Percentiles rank a stretch among this genome's conserved stretches.
phyloP scores from a whole-genome alignment of 2,888 invertebrate species.

The Pandemis heparana region DNA sequence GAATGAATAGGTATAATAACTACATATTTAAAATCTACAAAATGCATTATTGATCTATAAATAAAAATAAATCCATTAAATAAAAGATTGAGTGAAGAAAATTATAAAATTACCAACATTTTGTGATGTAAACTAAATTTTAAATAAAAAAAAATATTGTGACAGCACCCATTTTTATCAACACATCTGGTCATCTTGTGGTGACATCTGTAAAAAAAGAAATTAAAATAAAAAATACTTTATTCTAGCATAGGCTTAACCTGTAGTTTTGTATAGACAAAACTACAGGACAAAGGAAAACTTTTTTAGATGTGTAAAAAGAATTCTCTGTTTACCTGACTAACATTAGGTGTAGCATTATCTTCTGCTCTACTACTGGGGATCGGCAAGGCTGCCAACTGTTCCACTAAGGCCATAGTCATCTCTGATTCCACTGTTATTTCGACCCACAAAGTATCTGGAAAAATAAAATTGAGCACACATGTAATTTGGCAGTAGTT shows the following conservation, averaged over 20 bases:
- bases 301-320: not conserved
- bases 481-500: not conserved
- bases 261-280: too few relatives aligned
- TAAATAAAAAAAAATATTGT: slow-evolving; percentile 24
- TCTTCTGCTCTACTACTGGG: slow-evolving; percentile 77
- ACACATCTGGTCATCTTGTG: slow-evolving; percentile 82
- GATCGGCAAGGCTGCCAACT: slow-evolving; percentile 85
- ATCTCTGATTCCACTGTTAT: slow-evolving; percentile 93
- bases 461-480: slow-evolving; percentile 48
- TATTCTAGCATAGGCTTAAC: too few relatives aligned
- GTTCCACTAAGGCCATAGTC: slow-evolving; percentile 92
- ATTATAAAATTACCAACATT: slow-evolving; percentile 17
- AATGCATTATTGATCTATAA: slow-evolving; percentile 28
- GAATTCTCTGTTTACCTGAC: slow-evolving; percentile 31
- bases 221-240: not conserved
- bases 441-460: slow-evolving; percentile 93
- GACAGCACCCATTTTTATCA: slow-evolving; percentile 57
- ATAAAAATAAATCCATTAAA: slow-evolving; percentile 20
- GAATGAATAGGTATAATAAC: slow-evolving; percentile 4
- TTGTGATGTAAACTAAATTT: slow-evolving; percentile 34
- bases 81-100: slow-evolving; percentile 33
- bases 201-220: slow-evolving; percentile 76
- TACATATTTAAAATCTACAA: slow-evolving; percentile 25
- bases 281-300: too few relatives aligned
- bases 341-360: slow-evolving; percentile 47